phyloP scores from a whole-genome alignment of 2,888 invertebrate genomes.

The Rugalucina vietnamica region DNA sequence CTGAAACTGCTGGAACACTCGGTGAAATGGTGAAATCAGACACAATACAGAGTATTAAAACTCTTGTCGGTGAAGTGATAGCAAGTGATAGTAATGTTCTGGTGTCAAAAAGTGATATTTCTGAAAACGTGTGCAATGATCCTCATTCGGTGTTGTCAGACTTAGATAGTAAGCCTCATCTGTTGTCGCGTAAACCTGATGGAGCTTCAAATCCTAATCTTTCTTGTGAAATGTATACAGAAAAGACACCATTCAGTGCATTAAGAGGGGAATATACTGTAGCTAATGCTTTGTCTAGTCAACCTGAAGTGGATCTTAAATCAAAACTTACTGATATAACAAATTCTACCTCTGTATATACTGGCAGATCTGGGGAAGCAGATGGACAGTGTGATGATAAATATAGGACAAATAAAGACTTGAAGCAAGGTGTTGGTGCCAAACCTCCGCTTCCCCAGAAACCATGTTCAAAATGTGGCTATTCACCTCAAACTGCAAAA shows the following conservation, averaged over 20 bases:
- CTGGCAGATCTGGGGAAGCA: slow-evolving; percentile 38
- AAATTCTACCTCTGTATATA: slow-evolving; percentile 41
- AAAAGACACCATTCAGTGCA: slow-evolving; percentile 56
- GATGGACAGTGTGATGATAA: slow-evolving; percentile 61
- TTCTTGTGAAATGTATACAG: slow-evolving; percentile 68
- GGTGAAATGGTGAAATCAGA: slow-evolving; percentile 60
- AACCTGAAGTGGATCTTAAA: slow-evolving; percentile 30
- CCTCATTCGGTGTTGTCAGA: slow-evolving; percentile 31
- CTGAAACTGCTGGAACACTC: slow-evolving; percentile 41
- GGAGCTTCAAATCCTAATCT: slow-evolving; percentile 97
- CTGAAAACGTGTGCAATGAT: slow-evolving; percentile 49
- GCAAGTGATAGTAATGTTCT: slow-evolving; percentile 22
- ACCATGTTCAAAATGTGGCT: slow-evolving; percentile 64
- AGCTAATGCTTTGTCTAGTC: slow-evolving; percentile 65
- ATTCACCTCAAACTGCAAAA: slow-evolving; percentile 62
- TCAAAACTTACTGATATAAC: slow-evolving; percentile 40
- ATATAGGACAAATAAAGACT: slow-evolving; percentile 51
- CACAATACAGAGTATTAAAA: slow-evolving; percentile 68
- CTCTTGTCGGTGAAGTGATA: slow-evolving; percentile 58
- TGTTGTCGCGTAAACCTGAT: slow-evolving; percentile 87
- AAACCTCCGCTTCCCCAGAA: slow-evolving; percentile 78
- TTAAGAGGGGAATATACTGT: slow-evolving; percentile 59
- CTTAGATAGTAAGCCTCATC: slow-evolving; percentile 52
- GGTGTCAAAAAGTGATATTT: slow-evolving; percentile 29
- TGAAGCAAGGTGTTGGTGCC: slow-evolving; percentile 42